Evolutionary conservation across 2,113 vertebrate species (phyloP).

Genomic region (Pygoscelis adeliae): DNA sequence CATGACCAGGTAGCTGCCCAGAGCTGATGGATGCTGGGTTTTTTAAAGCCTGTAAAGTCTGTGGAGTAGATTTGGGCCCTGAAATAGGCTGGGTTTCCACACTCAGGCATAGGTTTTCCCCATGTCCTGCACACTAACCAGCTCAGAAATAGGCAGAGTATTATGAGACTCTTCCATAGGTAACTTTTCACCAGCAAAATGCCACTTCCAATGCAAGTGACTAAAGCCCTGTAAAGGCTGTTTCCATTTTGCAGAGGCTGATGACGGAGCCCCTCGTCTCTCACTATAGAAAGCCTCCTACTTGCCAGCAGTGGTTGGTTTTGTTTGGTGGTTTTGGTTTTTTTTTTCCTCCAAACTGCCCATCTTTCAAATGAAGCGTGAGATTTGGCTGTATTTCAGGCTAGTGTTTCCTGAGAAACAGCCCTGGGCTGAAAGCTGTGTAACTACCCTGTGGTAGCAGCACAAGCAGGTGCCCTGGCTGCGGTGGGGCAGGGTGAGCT

Average conservation of each 20-base stretch:
- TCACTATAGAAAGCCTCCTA: background rate
- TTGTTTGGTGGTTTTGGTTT: background rate
- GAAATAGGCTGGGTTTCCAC: background rate
- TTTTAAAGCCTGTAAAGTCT: background rate
- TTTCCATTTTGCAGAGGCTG: background rate
- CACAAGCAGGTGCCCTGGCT: background rate
- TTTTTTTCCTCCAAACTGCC: background rate
- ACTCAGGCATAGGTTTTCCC: accelerated
- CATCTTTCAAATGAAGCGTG: background rate
- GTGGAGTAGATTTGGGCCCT: background rate
- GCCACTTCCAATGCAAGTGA: accelerated
- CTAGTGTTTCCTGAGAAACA: background rate
- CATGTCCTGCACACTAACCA: accelerated
- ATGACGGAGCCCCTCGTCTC: background rate
- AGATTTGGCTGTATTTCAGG: background rate
- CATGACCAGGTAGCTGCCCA: accelerated
- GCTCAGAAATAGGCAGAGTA: background rate
- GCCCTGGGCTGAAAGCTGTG: background rate
- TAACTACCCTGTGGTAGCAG: background rate
- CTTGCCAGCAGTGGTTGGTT: background rate
- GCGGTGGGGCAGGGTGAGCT: background rate
- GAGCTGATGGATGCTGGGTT: background rate
- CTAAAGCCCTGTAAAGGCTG: background rate
- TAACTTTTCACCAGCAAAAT: background rate
- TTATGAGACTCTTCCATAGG: accelerated